A percentile compares a stretch with the other conserved stretches of the same genome.
phyloP scores from a whole-genome alignment of 2,888 invertebrate species.

The Drosophila koepferae region DNA sequence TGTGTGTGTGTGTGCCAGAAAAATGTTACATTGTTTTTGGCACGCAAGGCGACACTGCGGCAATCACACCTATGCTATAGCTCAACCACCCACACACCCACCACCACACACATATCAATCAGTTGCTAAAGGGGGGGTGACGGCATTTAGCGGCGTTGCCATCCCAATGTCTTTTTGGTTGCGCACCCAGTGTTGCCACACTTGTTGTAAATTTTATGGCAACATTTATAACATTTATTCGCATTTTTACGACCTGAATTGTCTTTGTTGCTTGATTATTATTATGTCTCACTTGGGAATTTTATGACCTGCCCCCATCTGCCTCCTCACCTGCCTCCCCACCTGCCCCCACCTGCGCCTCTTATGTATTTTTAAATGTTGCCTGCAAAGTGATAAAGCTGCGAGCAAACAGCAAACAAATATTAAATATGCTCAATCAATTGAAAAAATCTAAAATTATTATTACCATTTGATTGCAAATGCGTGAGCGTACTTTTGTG shows the following conservation, averaged over 20 bases:
- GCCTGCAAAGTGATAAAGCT: conserved; percentile 29
- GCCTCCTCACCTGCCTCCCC: no score
- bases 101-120: conserved; percentile 63
- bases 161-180: conserved; percentile 20
- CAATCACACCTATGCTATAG: conserved; percentile 37
- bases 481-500: not conserved
- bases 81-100: not conserved
- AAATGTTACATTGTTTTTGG: conserved; percentile 67
- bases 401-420: conserved; percentile 2
- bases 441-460: conserved; percentile 7
- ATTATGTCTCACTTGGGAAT: conserved; percentile 73
- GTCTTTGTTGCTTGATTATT: conserved; percentile 79
- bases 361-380: conserved; percentile 61
- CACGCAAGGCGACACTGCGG: conserved; percentile 58
- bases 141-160: conserved; percentile 40
- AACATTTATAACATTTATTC: conserved; percentile 80
- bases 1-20: conserved; percentile 42
- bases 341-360: not conserved
- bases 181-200: conserved; percentile 31
- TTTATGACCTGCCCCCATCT: conserved; percentile 44
- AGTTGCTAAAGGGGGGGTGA: conserved; percentile 46
- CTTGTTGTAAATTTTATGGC: conserved; percentile 74
- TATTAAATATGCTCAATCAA: conserved; percentile 41
- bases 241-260: conserved; percentile 76
- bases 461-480: not conserved